Base-by-base conservation (phyloP, 2,113 vertebrate species). In the Lanius ludovicianus region DNA sequence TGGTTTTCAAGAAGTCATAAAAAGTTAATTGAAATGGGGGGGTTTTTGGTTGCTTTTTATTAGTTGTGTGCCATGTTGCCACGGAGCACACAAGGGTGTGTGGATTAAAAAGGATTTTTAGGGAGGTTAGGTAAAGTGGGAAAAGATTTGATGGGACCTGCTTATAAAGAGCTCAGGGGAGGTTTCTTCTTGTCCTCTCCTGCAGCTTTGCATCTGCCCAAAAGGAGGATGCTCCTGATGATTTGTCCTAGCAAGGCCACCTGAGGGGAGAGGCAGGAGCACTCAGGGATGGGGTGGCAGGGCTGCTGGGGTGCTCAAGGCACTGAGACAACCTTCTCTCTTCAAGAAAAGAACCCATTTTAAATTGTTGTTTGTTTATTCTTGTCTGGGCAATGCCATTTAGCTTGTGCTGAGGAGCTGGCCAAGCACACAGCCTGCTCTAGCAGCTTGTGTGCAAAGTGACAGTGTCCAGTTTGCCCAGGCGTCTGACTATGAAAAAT, bases 1-100 rank as follows among this genome's bases (percentile, higher is more conserved):
- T 93, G 80, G 83, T 86, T 95, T 96, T 97, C 83, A 76, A 95
- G 94, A 93, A 96, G 93, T 94, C 37, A 3, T 97, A 96, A 97
- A 96, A 97, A 95, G 69, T 70, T 97, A 97, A 97, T 97, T 89
- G 86, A 92, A 97, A 95, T 3, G 2, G 24, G 24, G 1, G 1
- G 44, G 18, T 9, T 9, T 44, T 7, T 64, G 28, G 11, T 37
- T 30, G 17, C 7, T 13, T 67, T 76, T 62, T 88, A 52, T 84
- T 93, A 39, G 69, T 60, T 39, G 18, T 86, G 46, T 62, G 69
- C 37, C 41, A 2, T 19, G 39, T 68, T 65, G 49, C 53, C 46
- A 44, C 35, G 15, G 27, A 65, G 41, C 16, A 15, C 37, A 39
- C 37, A 37, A 37, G 60, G 30, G 35, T 1, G 0, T 62, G 39